Evolutionary conservation across 2,113 vertebrate genomes (phyloP).

Genomic region (Carassius gibelio): DNA sequence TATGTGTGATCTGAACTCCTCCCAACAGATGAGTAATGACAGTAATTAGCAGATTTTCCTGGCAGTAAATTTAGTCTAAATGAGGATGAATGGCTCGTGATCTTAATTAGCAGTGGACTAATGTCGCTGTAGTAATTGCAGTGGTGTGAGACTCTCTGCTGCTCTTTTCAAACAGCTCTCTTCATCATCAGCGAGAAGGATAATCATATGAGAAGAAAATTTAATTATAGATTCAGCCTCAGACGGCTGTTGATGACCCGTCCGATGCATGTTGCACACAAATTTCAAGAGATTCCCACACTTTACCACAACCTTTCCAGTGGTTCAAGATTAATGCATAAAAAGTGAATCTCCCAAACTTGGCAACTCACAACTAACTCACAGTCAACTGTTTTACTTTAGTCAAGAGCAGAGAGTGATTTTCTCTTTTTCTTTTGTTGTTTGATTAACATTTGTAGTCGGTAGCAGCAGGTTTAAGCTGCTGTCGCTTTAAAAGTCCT

Average conservation of each 20-base stretch:
- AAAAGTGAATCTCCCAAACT: not conserved
- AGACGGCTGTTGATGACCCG: not conserved
- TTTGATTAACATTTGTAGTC: no score
- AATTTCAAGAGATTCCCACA: not conserved
- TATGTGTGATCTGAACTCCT: not conserved
- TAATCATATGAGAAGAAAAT: not conserved
- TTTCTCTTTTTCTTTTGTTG: no score
- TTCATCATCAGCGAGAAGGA: constrained; percentile 1
- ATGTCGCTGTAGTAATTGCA: constrained; percentile 4
- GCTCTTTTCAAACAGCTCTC: constrained; percentile 3
- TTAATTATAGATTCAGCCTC: not conserved
- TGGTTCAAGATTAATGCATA: not conserved
- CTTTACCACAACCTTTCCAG: not conserved
- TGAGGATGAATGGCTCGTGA: constrained; percentile 32
- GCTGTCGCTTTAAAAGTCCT: no score
- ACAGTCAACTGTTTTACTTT: no score
- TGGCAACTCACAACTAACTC: no score
- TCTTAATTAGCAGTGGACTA: constrained; percentile 22
- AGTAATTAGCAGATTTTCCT: constrained; percentile 21
- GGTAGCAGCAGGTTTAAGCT: no score
- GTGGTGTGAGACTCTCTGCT: not conserved
- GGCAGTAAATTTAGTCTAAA: constrained; percentile 25
- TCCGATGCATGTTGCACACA: not conserved
- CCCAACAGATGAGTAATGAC: constrained; percentile 9
- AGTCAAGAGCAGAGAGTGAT: no score